Base-by-base conservation (phyloP, 2,113 vertebrate genomes). In the Macaca mulatta region DNA sequence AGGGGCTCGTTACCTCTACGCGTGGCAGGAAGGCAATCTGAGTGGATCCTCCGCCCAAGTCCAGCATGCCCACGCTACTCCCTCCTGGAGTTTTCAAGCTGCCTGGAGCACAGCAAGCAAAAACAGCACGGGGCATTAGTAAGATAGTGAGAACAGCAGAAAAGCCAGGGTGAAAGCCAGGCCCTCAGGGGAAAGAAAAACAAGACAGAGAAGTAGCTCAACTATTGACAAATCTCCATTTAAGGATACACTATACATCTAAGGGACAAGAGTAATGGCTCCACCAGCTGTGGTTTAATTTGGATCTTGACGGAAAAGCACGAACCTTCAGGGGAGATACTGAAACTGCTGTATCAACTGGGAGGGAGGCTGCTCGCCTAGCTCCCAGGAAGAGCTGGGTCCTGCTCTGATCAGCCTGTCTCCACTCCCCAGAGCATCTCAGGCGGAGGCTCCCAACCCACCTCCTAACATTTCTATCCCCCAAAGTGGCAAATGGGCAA, bases 11-110 rank as follows among this genome's bases (percentile, higher is more conserved):
- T 99, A 99, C 99, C 99, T 99, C 98, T 0, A 98, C 97, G 64
- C 97, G 98, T 0, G 99, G 99, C 45, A 99, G 99, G 98, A 99
- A 99, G 96, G 99, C 99, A 98, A 99, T 99, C 98, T 99, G 99
- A 70, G 99, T 99, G 5, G 99, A 99, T 45, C 99, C 99, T 6
- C 99, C 99, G 32, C 99, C 99, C 97, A 99, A 98, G 97, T 99
- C 99, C 98, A 99, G 98, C 98, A 99, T 99, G 79, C 99, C 99
- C 59, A 99, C 99, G 2, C 98, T 99, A 98, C 98, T 98, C 45
- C 96, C 98, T 96, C 98, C 98, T 0, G 98, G 92, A 23, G 98
- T 91, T 40, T 99, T 98, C 69, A 99, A 98, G 93, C 98, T 98
- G 90, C 99, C 99, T 99, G 94, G 48, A 98, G 98, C 3, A 61